Evolutionary conservation across 2,888 invertebrate species (phyloP).

Genomic region (Electrophaes corylata): DNA sequence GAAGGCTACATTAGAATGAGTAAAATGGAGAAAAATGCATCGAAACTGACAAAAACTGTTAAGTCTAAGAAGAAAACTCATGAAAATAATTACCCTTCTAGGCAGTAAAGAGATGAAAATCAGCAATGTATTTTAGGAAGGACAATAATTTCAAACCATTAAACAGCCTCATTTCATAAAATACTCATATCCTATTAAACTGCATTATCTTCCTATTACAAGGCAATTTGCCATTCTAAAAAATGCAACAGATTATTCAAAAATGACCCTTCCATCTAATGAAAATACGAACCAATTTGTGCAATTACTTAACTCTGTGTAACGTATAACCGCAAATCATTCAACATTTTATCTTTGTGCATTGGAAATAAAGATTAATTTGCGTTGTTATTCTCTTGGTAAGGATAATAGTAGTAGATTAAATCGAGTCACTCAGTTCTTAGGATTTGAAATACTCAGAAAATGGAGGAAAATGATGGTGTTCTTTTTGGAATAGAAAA

Average conservation of each 20-base stretch:
- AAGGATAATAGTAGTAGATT: constrained; percentile 33
- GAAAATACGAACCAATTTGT: constrained; percentile 30
- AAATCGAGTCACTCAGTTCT: constrained; percentile 36
- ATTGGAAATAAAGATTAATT: constrained; percentile 6
- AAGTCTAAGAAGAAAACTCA: no score
- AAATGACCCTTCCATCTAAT: constrained; percentile 31
- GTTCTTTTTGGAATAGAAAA: constrained; percentile 19
- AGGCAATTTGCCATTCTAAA: constrained; percentile 39
- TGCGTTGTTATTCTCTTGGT: constrained; percentile 1
- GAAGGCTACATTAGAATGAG: no score
- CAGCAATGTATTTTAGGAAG: neutral
- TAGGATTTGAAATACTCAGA: constrained; percentile 28
- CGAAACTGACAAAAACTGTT: no score
- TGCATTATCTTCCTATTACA: constrained; percentile 37
- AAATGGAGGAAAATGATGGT: constrained; percentile 23
- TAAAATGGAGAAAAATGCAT: no score
- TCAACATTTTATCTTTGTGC: neutral
- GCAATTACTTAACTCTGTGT: constrained; percentile 18
- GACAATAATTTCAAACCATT: constrained; percentile 7
- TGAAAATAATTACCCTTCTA: no score
- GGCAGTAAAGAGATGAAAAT: no score
- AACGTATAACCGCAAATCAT: constrained; percentile 6
- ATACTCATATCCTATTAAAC: constrained; percentile 30
- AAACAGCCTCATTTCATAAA: constrained; percentile 6
- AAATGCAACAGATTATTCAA: constrained; percentile 30